Evolutionary conservation across 2,113 vertebrate genomes (phyloP), one percentile per base, ranked within the genome.

Genomic region (Octodon degus): DNA sequence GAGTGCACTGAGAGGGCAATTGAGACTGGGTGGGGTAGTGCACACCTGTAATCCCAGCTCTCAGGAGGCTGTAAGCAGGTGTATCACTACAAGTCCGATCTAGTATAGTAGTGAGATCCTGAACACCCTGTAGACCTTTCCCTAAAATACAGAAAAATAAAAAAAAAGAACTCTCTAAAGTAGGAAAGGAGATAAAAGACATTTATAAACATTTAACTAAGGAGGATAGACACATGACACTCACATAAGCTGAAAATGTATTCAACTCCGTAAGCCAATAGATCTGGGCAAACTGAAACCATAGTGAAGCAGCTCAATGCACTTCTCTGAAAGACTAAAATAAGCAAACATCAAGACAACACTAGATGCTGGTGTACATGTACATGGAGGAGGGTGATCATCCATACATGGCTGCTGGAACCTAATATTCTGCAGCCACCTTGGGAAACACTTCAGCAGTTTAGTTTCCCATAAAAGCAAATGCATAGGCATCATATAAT

Each of bases 391-490:
- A 72, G 60, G 16, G 82, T 6, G 4, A 60, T 60, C 30, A 40
- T 43, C 63, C 60, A 37, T 30, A 70, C 7, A 20, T 16, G 89
- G n/a, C 60, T 40, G 20, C 47, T 63, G 53, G 65, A 65, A 53
- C 25, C 6, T 11, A 76, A 76, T 47, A 88, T 58, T 8, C 53
- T 63, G 12, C 0, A 24, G 20, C 32, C 19, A 85, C 5, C 63
- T 12, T 70, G 32, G 50, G 95, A 89, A 86, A 58, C 1, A 19
- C 5, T 89, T 89, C 25, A n/a, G 25, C 11, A 40, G 20, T 77
- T 89, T 93, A n/a, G 25, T 77, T 89, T 93, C 24, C 68, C 77
- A 40, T 82, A 72, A 95, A 94, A 74, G 4, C 30, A 74, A 94
- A 79, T 12, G 7, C 32, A 1, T 7, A 79, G 37, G 27, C 72